These are phyloP conservation scores for Cephus pygmeus DNA, from an alignment of 2,888 invertebrate species.

Conservation along the genomic window DNA sequence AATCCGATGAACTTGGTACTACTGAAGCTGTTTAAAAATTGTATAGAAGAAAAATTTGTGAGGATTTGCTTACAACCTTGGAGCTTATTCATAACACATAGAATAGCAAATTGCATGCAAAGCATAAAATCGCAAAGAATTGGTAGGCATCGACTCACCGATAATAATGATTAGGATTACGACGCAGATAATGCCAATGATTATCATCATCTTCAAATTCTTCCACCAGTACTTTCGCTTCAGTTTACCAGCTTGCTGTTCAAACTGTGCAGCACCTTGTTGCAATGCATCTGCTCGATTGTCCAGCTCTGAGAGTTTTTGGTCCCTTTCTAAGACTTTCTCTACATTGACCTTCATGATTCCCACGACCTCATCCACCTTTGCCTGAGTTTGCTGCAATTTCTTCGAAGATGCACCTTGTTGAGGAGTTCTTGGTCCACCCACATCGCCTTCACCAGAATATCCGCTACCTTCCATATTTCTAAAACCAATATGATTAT, in stretches of 20 bases:
- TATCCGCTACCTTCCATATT: constrained; percentile 64
- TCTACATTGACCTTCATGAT: constrained; percentile 97
- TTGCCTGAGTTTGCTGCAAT: constrained; percentile 85
- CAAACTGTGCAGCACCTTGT: constrained; percentile 95
- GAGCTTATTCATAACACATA: background rate
- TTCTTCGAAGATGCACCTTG: constrained; percentile 83
- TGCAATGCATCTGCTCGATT: constrained; percentile 95
- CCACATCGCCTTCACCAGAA: constrained; percentile 78
- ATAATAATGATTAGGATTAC: constrained; percentile 87
- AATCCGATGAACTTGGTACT: constrained; percentile 37
- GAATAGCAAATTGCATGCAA: background rate
- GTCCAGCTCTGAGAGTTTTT: constrained; percentile 93
- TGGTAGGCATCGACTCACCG: constrained; percentile 72
- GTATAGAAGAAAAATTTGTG: background rate
- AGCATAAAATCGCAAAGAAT: background rate
- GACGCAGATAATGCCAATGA: constrained; percentile 86
- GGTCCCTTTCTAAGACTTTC: constrained; percentile 95
- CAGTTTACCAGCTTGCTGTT: constrained; percentile 95
- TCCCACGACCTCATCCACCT: constrained; percentile 89
- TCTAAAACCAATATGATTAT: constrained; percentile 25
- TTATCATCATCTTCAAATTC: constrained; percentile 96
- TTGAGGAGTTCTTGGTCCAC: constrained; percentile 85
- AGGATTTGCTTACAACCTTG: background rate
- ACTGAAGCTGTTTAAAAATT: constrained; percentile 38
- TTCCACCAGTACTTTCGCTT: constrained; percentile 98